Conservation (phyloP, 2,113 vertebrate genomes). For the Balaeniceps rex region DNA sequence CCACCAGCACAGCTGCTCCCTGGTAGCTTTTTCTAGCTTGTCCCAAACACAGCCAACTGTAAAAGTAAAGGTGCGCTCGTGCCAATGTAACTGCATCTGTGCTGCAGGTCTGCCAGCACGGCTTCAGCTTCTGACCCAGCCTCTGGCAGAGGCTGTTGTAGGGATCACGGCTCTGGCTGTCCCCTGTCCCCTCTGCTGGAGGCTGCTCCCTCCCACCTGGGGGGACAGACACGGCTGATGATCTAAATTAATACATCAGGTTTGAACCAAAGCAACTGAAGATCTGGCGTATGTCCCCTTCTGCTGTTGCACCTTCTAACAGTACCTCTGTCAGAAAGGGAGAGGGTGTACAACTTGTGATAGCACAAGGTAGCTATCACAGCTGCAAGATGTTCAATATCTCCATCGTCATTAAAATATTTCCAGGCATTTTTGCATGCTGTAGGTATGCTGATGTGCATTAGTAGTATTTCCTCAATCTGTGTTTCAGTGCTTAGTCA, state of each 20-base stretch:
- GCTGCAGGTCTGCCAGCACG: fast-evolving
- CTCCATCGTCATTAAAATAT: background rate
- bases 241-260: background rate
- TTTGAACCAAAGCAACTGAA: background rate
- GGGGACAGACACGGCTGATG: background rate
- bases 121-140: background rate
- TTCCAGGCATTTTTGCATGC: background rate
- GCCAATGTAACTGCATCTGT: fast-evolving
- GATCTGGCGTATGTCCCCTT: background rate
- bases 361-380: background rate
- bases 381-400: fast-evolving
- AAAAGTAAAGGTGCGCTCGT: background rate
- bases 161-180: background rate
- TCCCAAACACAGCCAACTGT: background rate
- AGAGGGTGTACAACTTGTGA: fast-evolving
- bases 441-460: background rate
- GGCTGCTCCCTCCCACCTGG: background rate
- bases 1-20: background rate
- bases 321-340: no score
- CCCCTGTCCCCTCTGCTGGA: background rate
- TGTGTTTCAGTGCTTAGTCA: background rate
- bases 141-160: background rate
- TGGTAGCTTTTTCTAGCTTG: background rate
- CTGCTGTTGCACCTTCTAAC: background rate
- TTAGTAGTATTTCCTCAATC: background rate